Conservation (phyloP, 2,888 invertebrate genomes). For the Drosophila niveifrons region DNA sequence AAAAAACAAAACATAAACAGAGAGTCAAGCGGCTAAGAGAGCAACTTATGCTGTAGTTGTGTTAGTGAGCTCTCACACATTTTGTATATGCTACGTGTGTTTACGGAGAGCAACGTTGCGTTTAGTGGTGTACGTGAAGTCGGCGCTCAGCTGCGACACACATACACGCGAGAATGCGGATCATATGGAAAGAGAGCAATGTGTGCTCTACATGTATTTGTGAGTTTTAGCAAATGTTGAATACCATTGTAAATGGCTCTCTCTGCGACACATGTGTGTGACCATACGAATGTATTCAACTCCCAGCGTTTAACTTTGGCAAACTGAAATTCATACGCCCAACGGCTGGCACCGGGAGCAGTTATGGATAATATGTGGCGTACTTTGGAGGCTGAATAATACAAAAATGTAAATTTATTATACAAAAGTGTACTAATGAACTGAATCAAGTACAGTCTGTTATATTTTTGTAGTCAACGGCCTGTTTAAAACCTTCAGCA, state of each 20-base stretch:
- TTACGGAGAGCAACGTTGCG: neutral
- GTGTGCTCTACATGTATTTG: neutral
- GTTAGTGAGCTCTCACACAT: neutral
- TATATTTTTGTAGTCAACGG: constrained; percentile 1
- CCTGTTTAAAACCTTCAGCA: neutral
- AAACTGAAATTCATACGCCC: neutral
- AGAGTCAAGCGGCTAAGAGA: constrained; percentile 9
- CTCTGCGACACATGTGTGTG: constrained; percentile 3
- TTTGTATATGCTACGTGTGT: neutral
- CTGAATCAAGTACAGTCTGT: constrained; percentile 3
- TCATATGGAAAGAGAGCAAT: constrained; percentile 13
- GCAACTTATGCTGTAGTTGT: neutral
- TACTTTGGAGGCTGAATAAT: neutral
- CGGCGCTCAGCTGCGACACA: neutral
- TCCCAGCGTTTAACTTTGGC: neutral
- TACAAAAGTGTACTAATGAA: neutral
- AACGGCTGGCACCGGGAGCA: neutral
- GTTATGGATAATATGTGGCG: neutral
- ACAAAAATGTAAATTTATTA: neutral
- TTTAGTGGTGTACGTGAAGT: constrained; percentile 14
- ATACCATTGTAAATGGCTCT: constrained; percentile 23
- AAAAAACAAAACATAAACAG: constrained; percentile 22
- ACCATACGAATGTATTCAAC: neutral
- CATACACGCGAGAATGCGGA: neutral
- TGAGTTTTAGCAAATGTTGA: constrained; percentile 5